Base-by-base conservation (phyloP, 2,888 invertebrate genomes). In the Drosophila mercatorum region DNA sequence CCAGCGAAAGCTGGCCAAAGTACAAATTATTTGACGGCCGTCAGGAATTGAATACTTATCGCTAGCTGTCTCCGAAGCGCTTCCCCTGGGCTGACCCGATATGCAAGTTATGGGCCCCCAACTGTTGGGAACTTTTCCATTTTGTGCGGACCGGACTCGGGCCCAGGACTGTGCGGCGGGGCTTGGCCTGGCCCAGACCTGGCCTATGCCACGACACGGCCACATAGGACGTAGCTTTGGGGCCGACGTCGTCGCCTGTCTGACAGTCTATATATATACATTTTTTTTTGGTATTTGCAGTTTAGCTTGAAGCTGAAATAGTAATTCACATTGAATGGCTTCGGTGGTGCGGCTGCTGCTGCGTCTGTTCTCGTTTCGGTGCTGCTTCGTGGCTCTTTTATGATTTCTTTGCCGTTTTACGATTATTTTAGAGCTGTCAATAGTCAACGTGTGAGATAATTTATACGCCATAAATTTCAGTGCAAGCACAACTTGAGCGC, bases 371-470 rank as follows among this genome's bases (percentile, higher is more conserved):
- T 70, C 64, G 73, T 79, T 75, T 71, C 67, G 60, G 65, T 63
- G 63, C 61, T 72, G 68, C 66, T 68, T 68, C 73, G 61, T 65
- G 69, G 75, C 69, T 72, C 74, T 85, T 88, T 84, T 88, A 86
- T 88, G 88, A 88, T 85, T 88, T 88, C 86, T 80, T 86, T 68
- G 85, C 81, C 86, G 76, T 82, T 89, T 88, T 88, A 88, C 87
- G 89, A 88, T 88, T 88, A 88, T 88, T 89, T 80, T 81, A 83
- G 77, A 89, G 90, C 91, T 90, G 90, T 90, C 90, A 90, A 90
- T 90, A 89, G 90, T 77, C 85, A 83, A 90, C 88, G 85, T 89
- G 91, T 85, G 82, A 87, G 90, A 87, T 90, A 89, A 90, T 90
- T 90, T 90, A 90, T 90, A 83, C 78, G 78, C 83, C 90, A 90